Evolutionary conservation across 2,888 invertebrate genomes (phyloP), one percentile per base, ranked within the genome.

Genomic region (Pyrrhosoma nymphula): DNA sequence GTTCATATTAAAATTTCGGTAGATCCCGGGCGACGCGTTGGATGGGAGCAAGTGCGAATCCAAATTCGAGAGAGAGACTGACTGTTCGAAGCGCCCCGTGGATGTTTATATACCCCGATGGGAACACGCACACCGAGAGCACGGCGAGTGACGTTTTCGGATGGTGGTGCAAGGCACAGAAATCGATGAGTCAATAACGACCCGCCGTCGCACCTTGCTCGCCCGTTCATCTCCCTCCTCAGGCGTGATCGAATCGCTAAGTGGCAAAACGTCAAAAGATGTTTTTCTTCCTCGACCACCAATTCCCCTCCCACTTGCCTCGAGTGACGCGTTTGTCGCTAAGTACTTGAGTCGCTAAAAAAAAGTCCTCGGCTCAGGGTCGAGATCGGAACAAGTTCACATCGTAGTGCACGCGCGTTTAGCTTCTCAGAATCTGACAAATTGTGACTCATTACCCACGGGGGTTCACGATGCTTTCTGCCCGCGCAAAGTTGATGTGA

Each of bases 171-270:
- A 82, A 82, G 82, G 82, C 82, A 82, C 82, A 8, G 82, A 82
- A 82, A 82, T 82, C 82, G 82, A 82, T 82, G 82, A 82, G 82
- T 82, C 82, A 82, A 82, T 82, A 82, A 35, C 30, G 35, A 82
- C 82, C 35, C 30, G 30, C 82, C 82, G 12, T 35, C 30, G 30
- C 82, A 82, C 30, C 82, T 82, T 30, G 30, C 82, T 82, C n/a
- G 12, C 30, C 82, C 35, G 82, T 35, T 35, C 82, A 82, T 82
- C 82, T 82, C 35, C 82, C 18, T 82, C 35, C 2, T 14, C 16
- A 20, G 69, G 30, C 82, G 82, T 82, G 82, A 82, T 82, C 26
- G 82, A 82, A 35, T 35, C 82, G 82, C 82, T 82, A 82, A 82
- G 82, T 82, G 82, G 35, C 35, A 26, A 82, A 82, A 35, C 82